Conservation (phyloP, 2,113 vertebrate species). For the Crotalus tigris region DNA sequence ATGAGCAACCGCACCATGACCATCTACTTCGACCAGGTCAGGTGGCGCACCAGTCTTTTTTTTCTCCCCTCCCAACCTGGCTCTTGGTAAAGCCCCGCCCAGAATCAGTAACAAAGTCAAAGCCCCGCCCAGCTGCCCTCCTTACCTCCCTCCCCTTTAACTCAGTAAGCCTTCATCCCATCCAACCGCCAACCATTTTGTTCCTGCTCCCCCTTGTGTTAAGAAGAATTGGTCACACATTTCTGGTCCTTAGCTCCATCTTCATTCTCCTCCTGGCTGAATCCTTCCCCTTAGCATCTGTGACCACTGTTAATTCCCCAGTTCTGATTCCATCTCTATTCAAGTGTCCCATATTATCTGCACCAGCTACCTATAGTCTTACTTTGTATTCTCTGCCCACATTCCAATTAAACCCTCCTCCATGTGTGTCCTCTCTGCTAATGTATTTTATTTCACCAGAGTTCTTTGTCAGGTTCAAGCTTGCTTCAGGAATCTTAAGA, state of each 20-base stretch:
- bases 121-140: background rate
- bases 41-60: background rate
- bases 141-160: background rate
- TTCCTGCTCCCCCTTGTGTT: background rate
- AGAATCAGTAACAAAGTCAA: background rate
- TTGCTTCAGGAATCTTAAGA: background rate
- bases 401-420: background rate
- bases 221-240: background rate
- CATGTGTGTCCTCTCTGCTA: background rate
- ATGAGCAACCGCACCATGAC: slow-evolving; percentile 99
- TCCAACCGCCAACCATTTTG: background rate
- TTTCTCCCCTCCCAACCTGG: background rate
- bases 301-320: background rate
- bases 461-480: background rate
- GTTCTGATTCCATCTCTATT: background rate
- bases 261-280: background rate
- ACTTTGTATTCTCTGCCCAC: no score
- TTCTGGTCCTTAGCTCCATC: no score
- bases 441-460: background rate
- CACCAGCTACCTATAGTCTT: background rate
- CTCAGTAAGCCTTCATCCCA: background rate
- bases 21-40: slow-evolving; percentile 99
- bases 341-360: background rate
- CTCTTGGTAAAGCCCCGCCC: background rate
- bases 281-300: background rate